Evolutionary conservation across 2,888 invertebrate species (phyloP).

Genomic region (Amblyteles armatorius): DNA sequence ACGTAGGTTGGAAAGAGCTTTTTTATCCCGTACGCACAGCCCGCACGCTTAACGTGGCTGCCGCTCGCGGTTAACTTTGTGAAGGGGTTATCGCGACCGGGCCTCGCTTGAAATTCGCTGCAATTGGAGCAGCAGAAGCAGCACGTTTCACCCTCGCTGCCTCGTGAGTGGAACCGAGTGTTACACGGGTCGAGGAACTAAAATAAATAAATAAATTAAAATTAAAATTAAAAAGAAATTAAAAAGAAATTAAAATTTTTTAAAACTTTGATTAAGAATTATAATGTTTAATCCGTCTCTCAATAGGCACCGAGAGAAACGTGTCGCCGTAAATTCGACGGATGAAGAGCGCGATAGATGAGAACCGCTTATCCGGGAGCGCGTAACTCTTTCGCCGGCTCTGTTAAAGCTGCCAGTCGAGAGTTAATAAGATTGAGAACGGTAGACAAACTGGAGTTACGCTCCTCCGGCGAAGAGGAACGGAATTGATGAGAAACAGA

Average conservation of each 20-base stretch:
- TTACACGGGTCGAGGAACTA: conserved; percentile 25
- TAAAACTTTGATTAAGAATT: neutral
- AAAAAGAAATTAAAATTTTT: neutral
- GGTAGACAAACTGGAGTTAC: conserved; percentile 2
- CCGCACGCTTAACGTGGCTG: conserved; percentile 12
- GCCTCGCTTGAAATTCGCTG: conserved; percentile 22
- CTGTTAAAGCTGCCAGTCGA: neutral
- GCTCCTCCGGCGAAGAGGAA: conserved; percentile 9
- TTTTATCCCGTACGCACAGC: conserved; percentile 1
- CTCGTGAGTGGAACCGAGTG: conserved; percentile 28
- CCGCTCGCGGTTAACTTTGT: conserved; percentile 22
- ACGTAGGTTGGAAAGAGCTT: neutral
- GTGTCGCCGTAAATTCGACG: neutral
- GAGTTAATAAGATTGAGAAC: conserved; percentile 29
- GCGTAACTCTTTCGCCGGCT: neutral
- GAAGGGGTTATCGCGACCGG: conserved; percentile 7
- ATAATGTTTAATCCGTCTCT: neutral
- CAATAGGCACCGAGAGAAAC: neutral
- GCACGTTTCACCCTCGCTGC: conserved; percentile 7
- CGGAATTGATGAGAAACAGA: conserved; percentile 33
- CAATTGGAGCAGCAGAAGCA: conserved; percentile 26
- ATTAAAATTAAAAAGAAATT: too few relatives aligned
- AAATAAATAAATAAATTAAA: conserved; percentile 5
- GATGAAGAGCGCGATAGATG: neutral
- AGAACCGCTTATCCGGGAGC: neutral